phyloP scores from a whole-genome alignment of 1,140 invertebrate genomes.

The Linepithema humile region DNA sequence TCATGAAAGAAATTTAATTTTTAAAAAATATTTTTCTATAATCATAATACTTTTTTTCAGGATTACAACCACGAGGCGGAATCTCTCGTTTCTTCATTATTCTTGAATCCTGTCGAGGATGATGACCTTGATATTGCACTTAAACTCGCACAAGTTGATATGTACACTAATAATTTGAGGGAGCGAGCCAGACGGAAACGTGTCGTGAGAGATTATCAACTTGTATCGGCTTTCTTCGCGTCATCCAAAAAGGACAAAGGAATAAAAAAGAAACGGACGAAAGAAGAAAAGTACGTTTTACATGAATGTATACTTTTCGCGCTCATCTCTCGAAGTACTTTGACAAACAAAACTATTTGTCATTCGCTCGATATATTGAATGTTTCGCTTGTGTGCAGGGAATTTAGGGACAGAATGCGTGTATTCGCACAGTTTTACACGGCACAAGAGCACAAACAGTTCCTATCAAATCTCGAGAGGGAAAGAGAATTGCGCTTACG shows the following conservation, averaged over 20 bases:
- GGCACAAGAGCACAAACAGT: constrained; percentile 91
- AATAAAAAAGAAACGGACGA: constrained; percentile 87
- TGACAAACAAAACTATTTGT: constrained; percentile 6
- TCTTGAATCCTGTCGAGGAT: constrained; percentile 91
- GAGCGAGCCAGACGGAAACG: constrained; percentile 95
- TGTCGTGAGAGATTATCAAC: constrained; percentile 93
- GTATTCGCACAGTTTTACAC: constrained; percentile 95
- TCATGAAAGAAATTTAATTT: constrained; percentile 19
- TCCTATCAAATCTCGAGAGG: constrained; percentile 90
- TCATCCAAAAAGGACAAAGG: constrained; percentile 84
- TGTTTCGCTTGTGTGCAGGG: constrained; percentile 82
- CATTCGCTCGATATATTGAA: background rate
- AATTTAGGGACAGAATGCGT: constrained; percentile 92
- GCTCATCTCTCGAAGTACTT: background rate
- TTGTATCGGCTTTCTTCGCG: constrained; percentile 92
- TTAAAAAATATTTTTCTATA: constrained; percentile 19
- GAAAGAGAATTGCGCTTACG: constrained; percentile 93
- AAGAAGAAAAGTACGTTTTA: constrained; percentile 89
- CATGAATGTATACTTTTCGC: background rate
- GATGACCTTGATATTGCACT: constrained; percentile 94
- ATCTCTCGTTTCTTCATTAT: constrained; percentile 92
- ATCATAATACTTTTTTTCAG: constrained; percentile 80
- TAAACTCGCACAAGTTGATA: constrained; percentile 90
- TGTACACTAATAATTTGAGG: constrained; percentile 93
- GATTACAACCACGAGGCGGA: constrained; percentile 97